phyloP scores from a whole-genome alignment of 2,888 invertebrate genomes.

The Hipparchia semele region DNA sequence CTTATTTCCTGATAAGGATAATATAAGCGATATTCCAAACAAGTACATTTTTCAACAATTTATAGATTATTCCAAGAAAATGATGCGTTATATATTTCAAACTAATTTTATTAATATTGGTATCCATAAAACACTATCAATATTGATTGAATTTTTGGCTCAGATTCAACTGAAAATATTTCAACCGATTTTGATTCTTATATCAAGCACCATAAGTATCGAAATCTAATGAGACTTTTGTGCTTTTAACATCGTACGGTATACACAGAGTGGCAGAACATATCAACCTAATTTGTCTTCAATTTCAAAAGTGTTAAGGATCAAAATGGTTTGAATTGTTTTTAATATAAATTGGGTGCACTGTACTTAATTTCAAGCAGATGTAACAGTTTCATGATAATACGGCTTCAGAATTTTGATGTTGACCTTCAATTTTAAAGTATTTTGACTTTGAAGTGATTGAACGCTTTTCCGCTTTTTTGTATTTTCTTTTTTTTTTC shows the following conservation, averaged over 20 bases:
- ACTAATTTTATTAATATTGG: not conserved
- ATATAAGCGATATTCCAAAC: no score
- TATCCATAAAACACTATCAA: not conserved
- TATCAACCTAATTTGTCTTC: not conserved
- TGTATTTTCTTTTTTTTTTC: not conserved
- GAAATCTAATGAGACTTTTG: not conserved
- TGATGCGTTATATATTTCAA: not conserved
- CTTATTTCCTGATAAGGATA: no score
- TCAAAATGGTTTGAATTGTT: not conserved
- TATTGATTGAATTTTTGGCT: not conserved
- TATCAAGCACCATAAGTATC: not conserved
- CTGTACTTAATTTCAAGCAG: not conserved
- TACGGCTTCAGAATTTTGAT: not conserved
- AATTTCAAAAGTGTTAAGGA: not conserved
- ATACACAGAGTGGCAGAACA: not conserved
- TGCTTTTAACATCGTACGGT: not conserved
- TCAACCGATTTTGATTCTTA: not conserved
- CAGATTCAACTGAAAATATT: not conserved
- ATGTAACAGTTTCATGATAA: not conserved
- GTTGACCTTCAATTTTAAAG: not conserved
- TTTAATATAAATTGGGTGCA: not conserved
- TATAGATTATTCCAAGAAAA: no score
- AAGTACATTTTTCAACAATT: no score
- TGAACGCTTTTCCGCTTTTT: not conserved
- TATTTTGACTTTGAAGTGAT: slow-evolving; percentile 2